Evolutionary conservation across 2,113 vertebrate genomes (phyloP), one percentile per base, ranked within the genome.

Genomic region (Labeo catla): DNA sequence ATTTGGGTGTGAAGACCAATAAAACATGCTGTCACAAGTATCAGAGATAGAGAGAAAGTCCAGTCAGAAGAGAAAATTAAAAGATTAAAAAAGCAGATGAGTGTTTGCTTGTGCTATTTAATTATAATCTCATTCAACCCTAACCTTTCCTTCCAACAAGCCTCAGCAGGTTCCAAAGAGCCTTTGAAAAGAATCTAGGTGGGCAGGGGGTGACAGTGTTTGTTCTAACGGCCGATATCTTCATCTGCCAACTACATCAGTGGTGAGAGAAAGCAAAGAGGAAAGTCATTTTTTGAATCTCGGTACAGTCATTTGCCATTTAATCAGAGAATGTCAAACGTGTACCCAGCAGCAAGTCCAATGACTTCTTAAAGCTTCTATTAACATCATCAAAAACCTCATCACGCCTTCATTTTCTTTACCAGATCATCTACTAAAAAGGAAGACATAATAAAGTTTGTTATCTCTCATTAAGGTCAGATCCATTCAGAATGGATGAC

Each of bases 211-310:
- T 50, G 45, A 50, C 39, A 66, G 59, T 50, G 45, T 50, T 81
- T 61, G 77, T 80, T 80, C 57, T 16, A 49, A 81, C 12, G 21
- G 45, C 39, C 0, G 6, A 80, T 45, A 63, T 59, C 81, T 83
- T 70, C 65, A 70, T 49, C 65, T 83, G 65, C 65, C 81, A 52
- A 81, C 81, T 39, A 0, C 65, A 83, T 70, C 47, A 9, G 28
- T 70, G 81, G n/a, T 47, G 47, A 70, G 23, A 65, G 15, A 86
- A 47, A 86, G 77, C 39, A 86, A 68, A 78, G 78, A 79, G 61
- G 11, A 66, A 78, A 79, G 49, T 57, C 43, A 23, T 23, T 15
- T 61, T 73, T 54, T 57, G 65, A 57, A 23, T 74, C 52, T 78
- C 49, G 23, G 72, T 54, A 78, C 23, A 78, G 76, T 57, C 63